Percentiles rank a stretch among this genome's conserved stretches.
Conservation (phyloP, 2,797 vertebrate species). For the Eupleurogrammus muticus region DNA sequence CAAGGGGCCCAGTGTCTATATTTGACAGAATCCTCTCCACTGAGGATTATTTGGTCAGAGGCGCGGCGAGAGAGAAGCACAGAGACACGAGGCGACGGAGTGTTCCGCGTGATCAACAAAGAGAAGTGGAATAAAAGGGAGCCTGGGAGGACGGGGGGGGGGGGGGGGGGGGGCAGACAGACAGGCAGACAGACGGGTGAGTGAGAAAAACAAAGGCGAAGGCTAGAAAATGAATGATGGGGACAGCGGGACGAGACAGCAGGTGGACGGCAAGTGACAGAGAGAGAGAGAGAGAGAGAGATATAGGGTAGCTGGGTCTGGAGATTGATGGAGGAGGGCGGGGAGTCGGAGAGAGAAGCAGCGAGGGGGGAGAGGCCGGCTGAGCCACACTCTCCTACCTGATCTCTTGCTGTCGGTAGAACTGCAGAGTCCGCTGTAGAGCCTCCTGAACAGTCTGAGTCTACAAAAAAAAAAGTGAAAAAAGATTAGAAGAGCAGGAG, state of each 20-base stretch:
- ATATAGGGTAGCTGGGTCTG: neutral
- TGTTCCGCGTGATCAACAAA: conserved; percentile 21
- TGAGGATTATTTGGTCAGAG: conserved; percentile 38
- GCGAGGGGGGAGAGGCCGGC: neutral
- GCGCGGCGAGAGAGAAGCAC: conserved; percentile 4
- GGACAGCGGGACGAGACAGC: conserved; percentile 17
- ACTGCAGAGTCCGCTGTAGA: conserved; percentile 93
- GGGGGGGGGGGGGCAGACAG: conserved; percentile 12
- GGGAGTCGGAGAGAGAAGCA: conserved; percentile 4
- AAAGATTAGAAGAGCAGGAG: conserved; percentile 1
- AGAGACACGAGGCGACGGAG: conserved; percentile 24
- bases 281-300: neutral
- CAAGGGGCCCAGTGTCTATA: neutral
- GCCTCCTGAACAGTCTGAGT: conserved; percentile 94
- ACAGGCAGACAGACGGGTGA: conserved; percentile 21
- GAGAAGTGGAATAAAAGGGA: neutral
- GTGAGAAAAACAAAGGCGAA: conserved; percentile 25
- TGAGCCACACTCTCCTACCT: conserved; percentile 82
- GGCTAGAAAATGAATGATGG: conserved; percentile 20
- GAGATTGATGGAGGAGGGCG: neutral
- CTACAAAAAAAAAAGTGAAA: conserved; percentile 71
- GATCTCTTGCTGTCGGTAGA: conserved; percentile 93
- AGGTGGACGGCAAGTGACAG: conserved; percentile 23
- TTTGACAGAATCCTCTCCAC: conserved; percentile 30
- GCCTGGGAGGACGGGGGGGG: conserved; percentile 5